Evolutionary conservation across 2,113 vertebrate genomes (phyloP).

Genomic region (Ahaetulla prasina): DNA sequence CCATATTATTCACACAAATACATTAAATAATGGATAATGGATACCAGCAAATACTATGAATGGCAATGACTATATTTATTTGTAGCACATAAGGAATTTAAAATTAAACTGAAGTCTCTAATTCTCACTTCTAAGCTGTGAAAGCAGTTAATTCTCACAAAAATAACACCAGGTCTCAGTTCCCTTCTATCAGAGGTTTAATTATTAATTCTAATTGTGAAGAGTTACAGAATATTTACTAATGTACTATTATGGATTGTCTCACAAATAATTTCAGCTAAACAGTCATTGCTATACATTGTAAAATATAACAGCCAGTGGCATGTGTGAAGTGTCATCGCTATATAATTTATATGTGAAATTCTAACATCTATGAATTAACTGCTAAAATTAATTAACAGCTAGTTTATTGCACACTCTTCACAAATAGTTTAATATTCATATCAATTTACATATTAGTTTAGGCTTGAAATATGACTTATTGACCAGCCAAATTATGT

Average conservation of each 20-base stretch:
- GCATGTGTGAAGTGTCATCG: conserved; percentile 26
- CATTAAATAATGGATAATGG: conserved; percentile 21
- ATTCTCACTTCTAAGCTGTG: conserved; percentile 18
- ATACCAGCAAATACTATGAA: conserved; percentile 14
- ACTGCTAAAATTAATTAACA: conserved; percentile 37
- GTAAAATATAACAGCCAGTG: conserved; percentile 26
- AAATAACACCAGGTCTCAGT: conserved; percentile 5
- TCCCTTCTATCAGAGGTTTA: conserved; percentile 18
- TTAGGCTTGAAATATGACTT: conserved; percentile 7
- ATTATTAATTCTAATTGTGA: conserved; percentile 1
- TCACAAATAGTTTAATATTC: conserved; percentile 31
- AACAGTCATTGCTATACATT: conserved; percentile 30
- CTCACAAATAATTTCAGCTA: conserved; percentile 19
- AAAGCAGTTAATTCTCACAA: conserved; percentile 26
- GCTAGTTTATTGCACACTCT: conserved; percentile 24
- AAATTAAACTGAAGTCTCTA: conserved; percentile 22
- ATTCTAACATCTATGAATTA: conserved; percentile 24
- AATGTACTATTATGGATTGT: conserved; percentile 2
- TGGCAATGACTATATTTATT: conserved; percentile 22
- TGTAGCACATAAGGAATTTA: conserved; percentile 29
- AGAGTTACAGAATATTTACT: conserved; percentile 37
- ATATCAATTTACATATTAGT: conserved; percentile 15
- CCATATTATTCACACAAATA: not conserved
- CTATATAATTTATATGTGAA: conserved; percentile 16
- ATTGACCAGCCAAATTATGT: conserved; percentile 18